Evolutionary conservation across 2,888 invertebrate genomes (phyloP).

Genomic region (Platerodrilus igneus): DNA sequence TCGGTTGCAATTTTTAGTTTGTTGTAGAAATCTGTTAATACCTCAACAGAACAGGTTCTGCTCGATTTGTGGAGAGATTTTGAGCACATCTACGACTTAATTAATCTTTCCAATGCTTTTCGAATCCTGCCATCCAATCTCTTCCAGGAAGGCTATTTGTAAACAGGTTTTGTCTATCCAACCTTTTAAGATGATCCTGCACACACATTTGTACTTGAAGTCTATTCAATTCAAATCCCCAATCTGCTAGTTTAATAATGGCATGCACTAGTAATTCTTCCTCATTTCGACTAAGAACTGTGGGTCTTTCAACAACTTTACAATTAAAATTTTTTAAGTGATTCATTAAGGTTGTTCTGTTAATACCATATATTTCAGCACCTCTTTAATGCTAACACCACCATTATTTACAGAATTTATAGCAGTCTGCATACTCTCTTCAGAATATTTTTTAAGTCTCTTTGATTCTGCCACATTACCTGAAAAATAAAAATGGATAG

Average conservation of each 20-base stretch:
- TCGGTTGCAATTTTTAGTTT: conserved; percentile 15
- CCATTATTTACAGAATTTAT: no score
- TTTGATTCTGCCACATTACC: no score
- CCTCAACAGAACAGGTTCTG: conserved; percentile 12
- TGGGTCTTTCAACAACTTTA: neutral
- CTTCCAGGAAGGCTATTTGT: conserved; percentile 5
- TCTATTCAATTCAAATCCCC: conserved; percentile 6
- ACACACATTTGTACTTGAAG: conserved; percentile 8
- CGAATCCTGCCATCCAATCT: conserved; percentile 3
- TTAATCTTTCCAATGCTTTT: conserved; percentile 15
- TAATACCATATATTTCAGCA: conserved; percentile 6
- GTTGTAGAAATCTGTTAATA: conserved; percentile 15
- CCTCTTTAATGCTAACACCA: conserved; percentile 4
- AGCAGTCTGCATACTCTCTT: conserved; percentile 2
- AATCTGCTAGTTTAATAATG: conserved; percentile 7
- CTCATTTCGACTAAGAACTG: conserved; percentile 5
- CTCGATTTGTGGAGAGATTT: conserved; percentile 18
- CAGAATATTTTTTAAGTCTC: conserved; percentile 6
- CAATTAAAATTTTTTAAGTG: conserved; percentile 9
- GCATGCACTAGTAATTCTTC: conserved; percentile 2
- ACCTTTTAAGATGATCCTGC: conserved; percentile 1
- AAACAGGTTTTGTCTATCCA: conserved; percentile 5
- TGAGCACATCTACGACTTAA: conserved; percentile 14
- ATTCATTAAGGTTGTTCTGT: conserved; percentile 8
- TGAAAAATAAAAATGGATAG: no score